Evolutionary conservation across 2,113 vertebrate species (phyloP).

Genomic region (Scalopus aquaticus): DNA sequence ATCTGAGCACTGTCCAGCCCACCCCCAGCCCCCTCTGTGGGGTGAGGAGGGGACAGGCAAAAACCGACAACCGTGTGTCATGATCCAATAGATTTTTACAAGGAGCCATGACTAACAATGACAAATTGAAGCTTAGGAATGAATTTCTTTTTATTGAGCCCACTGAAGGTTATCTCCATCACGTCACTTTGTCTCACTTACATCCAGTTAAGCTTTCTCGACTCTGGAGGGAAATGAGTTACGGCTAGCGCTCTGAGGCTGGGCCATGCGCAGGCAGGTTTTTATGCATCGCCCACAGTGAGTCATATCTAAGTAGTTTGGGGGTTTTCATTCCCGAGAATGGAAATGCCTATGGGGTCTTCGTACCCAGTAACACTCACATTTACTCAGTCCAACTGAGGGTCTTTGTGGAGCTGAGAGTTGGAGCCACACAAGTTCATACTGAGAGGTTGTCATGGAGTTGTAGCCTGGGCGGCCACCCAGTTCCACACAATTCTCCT

Average conservation of each 20-base stretch:
- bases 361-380: background rate
- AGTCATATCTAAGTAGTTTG: accelerated
- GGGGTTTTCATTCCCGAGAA: background rate
- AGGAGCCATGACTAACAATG: background rate
- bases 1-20: background rate
- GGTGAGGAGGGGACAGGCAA: background rate
- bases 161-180: background rate
- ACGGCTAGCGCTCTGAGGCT: background rate
- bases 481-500: background rate
- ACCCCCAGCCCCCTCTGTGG: background rate
- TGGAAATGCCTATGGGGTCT: background rate
- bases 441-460: background rate
- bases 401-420: background rate
- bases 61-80: background rate
- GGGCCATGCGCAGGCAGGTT: background rate
- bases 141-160: background rate
- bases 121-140: background rate
- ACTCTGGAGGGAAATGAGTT: background rate
- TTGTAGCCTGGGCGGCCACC: background rate
- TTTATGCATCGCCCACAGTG: background rate
- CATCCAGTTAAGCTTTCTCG: background rate
- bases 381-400: background rate
- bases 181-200: background rate
- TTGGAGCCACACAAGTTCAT: background rate
- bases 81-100: slow-evolving; percentile 4